These are phyloP conservation scores for Psettodes erumei DNA, from an alignment of 2,113 vertebrate species.

Conservation along the genomic window DNA sequence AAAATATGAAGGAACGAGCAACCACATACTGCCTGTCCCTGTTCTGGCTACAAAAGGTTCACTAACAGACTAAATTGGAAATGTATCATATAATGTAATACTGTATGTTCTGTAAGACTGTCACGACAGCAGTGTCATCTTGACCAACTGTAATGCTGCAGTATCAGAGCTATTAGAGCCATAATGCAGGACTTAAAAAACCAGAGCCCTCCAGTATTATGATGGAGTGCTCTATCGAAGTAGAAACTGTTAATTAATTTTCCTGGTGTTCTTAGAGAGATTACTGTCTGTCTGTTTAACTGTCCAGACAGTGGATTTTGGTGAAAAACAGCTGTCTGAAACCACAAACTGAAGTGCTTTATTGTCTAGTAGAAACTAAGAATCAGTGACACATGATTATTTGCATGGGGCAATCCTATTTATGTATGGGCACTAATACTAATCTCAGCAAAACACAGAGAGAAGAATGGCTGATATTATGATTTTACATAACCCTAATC, in stretches of 20 bases:
- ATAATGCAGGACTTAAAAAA: background rate
- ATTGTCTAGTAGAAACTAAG: background rate
- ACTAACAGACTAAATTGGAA: background rate
- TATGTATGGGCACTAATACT: background rate
- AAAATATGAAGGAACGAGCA: background rate
- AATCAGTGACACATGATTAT: conserved; percentile 3
- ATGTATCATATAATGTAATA: too few species aligned
- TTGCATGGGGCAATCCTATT: conserved; percentile 12
- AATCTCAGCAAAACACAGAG: background rate
- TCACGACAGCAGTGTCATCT: background rate
- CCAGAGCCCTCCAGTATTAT: background rate
- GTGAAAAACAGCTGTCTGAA: too few species aligned
- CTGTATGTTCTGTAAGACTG: background rate
- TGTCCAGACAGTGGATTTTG: too few species aligned
- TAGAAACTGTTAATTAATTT: conserved; percentile 1
- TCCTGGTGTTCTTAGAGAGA: background rate
- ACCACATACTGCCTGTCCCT: background rate
- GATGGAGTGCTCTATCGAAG: background rate
- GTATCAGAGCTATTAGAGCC: too few species aligned
- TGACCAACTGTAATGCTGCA: background rate
- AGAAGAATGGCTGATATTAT: background rate
- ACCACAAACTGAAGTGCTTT: conserved; percentile 15
- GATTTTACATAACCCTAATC: background rate
- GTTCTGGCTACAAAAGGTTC: background rate
- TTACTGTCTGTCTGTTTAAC: too few species aligned